Base-by-base conservation (phyloP, 2,888 invertebrate genomes). In the Rhodophaea formosa region DNA sequence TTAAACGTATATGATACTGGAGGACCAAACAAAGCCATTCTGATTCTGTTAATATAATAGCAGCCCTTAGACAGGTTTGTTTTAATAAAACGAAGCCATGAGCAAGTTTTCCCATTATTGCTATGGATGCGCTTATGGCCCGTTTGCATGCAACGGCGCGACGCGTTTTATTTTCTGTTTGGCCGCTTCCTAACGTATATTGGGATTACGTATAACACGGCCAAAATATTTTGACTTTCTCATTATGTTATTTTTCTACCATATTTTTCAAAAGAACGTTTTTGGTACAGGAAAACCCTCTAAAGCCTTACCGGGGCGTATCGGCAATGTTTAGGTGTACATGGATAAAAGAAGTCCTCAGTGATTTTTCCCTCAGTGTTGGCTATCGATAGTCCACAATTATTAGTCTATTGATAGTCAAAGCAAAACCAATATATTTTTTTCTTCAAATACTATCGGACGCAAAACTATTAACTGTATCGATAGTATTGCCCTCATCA, bases 101-200 rank as follows among this genome's bases (percentile, higher is more conserved):
- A 79, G 75, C 76, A 80, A 86, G 84, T 86, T 87, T 84, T 82
- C 82, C 79, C 86, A 83, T 73, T 70, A 75, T 81, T 77, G 73
- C 72, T 73, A 74, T 80, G 79, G 81, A 76, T 76, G 72, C 69
- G 74, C 77, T 90, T 90, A 90, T 87, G 85, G 84, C 69, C 72
- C 72, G 79, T 87, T 87, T 80, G 84, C 90, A 90, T 90, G 90
- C 89, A 72, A 88, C 70, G 77, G 69, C 73, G 70, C 68, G 55
- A 62, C 62, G 62, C 69, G 61, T 62, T 65, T 68, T 61, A 67
- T 65, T 67, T 64, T 62, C 56, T 60, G 56, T 64, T 53, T 53
- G 43, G 53, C 6, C n/a, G 44, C 29, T 51, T 51, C 35, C 17
- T 17, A 49, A 51, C 35, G 16, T 51, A 43, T 44, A 53, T 53